Conservation (phyloP, 1,140 invertebrate genomes). For the Drosophila sturtevanti region DNA sequence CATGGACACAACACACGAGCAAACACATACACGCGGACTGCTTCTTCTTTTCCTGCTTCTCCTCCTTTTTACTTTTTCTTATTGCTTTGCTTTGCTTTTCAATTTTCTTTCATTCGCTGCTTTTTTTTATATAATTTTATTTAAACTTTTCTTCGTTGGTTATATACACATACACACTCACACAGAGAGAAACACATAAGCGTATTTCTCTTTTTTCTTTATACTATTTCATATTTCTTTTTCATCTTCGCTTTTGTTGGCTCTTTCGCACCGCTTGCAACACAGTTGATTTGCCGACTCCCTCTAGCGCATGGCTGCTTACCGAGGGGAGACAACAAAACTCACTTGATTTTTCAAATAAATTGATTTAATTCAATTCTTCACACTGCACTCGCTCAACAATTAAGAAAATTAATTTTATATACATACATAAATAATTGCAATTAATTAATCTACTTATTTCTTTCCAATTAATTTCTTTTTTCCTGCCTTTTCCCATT, state of each 20-base stretch:
- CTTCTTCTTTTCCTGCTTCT: constrained; percentile 21
- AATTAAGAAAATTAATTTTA: constrained; percentile 31
- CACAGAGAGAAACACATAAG: constrained; percentile 26
- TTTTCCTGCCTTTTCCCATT: background rate
- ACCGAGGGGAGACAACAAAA: constrained; percentile 26
- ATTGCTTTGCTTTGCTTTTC: constrained; percentile 27
- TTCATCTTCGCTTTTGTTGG: background rate
- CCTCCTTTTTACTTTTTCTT: constrained; percentile 16
- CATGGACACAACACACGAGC: constrained; percentile 8
- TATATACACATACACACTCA: constrained; percentile 21
- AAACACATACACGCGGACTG: constrained; percentile 30
- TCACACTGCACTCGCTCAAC: constrained; percentile 39
- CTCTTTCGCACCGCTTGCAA: constrained; percentile 44
- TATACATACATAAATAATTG: constrained; percentile 64
- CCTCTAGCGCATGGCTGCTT: constrained; percentile 60
- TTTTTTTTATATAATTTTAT: constrained; percentile 32
- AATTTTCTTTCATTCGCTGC: constrained; percentile 15
- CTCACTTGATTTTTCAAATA: constrained; percentile 61
- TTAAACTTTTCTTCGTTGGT: constrained; percentile 34
- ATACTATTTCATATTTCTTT: constrained; percentile 26
- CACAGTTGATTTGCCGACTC: constrained; percentile 66
- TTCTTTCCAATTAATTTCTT: background rate
- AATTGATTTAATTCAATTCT: background rate
- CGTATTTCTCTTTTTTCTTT: constrained; percentile 55
- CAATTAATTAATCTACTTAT: background rate